phyloP scores from a whole-genome alignment of 2,888 invertebrate genomes.

The Hyposoter dolosus region DNA sequence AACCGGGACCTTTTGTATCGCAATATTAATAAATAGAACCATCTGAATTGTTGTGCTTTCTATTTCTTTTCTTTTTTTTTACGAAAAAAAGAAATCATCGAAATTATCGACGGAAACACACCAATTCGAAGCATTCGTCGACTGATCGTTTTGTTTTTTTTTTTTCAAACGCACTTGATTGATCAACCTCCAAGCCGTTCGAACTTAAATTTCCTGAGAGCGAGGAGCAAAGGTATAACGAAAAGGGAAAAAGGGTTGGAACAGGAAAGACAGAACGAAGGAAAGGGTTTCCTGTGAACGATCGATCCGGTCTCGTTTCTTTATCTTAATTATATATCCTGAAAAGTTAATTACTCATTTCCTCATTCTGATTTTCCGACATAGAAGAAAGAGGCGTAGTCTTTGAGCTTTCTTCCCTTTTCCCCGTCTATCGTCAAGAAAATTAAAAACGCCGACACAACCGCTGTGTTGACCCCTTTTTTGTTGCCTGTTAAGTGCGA shows the following conservation, averaged over 20 bases:
- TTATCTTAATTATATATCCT: slow-evolving; percentile 82
- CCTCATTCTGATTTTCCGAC: slow-evolving; percentile 70
- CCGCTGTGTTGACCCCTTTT: slow-evolving; percentile 32
- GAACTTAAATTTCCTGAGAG: slow-evolving; percentile 24
- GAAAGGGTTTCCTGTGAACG: slow-evolving; percentile 70
- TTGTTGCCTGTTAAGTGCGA: slow-evolving; percentile 39
- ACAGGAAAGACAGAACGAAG: slow-evolving; percentile 62
- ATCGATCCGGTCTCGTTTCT: slow-evolving; percentile 79
- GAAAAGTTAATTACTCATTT: slow-evolving; percentile 83
- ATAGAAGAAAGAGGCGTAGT: slow-evolving; percentile 5
- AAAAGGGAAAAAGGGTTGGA: slow-evolving; percentile 45
- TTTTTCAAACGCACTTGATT: slow-evolving; percentile 78
- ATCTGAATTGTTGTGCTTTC: no score
- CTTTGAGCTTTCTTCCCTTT: slow-evolving; percentile 46
- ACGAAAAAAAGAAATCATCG: no score
- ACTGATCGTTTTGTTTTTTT: slow-evolving; percentile 45
- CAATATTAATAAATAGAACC: background rate
- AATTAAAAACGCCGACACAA: slow-evolving; percentile 18
- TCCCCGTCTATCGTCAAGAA: background rate
- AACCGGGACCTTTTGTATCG: background rate
- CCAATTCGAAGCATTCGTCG: background rate
- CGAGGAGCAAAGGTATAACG: slow-evolving; percentile 16
- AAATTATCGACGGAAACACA: background rate
- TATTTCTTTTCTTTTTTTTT: background rate
- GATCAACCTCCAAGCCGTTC: slow-evolving; percentile 73